Evolutionary conservation across 2,797 vertebrate genomes (phyloP).

Genomic region (Bucorvus abyssinicus): DNA sequence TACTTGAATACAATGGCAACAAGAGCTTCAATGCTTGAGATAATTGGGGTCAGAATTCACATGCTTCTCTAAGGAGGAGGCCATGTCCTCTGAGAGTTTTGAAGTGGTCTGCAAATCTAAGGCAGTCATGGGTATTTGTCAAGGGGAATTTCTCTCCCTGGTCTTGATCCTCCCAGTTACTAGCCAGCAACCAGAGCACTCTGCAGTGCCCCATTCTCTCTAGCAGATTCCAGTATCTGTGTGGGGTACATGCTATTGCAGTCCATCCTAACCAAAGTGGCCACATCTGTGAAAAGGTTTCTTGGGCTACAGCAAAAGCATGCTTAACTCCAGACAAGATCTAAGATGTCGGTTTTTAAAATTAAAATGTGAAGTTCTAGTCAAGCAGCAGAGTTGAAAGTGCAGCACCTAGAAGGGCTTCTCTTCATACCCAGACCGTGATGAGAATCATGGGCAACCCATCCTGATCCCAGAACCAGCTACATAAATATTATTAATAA

Average conservation of each 20-base stretch:
- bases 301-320: background rate
- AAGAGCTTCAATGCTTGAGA: background rate
- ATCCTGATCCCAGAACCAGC: background rate
- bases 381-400: background rate
- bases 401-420: background rate
- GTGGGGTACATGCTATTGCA: background rate
- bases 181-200: background rate
- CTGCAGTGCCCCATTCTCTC: background rate
- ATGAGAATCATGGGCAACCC: background rate
- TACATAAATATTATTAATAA: background rate
- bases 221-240: background rate
- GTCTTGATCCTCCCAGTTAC: background rate
- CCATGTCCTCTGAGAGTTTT: background rate
- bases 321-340: background rate
- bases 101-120: background rate
- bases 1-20: slow-evolving; percentile 23
- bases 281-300: background rate
- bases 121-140: background rate
- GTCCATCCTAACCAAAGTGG: background rate
- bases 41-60: background rate
- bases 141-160: background rate
- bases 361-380: background rate
- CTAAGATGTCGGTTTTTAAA: background rate
- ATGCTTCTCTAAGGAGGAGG: background rate
- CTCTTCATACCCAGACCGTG: background rate